These are phyloP conservation scores for Andrena haemorrhoa DNA, from an alignment of 2,888 invertebrate species.

Conservation along the genomic window DNA sequence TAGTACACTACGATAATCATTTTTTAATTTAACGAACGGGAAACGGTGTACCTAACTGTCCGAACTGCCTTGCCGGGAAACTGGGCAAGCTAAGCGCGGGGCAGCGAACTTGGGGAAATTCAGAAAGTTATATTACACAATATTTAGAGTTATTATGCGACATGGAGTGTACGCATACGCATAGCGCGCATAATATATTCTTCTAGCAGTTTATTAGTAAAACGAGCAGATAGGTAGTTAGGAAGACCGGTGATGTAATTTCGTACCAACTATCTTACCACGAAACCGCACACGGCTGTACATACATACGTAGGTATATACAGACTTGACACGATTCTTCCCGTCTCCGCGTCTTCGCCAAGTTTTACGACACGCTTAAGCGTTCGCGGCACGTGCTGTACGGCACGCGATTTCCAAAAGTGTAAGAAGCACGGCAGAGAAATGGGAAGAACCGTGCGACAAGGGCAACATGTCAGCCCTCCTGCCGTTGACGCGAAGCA, in stretches of 20 bases:
- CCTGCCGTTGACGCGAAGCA: conserved; percentile 62
- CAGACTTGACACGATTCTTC: conserved; percentile 28
- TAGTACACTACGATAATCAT: conserved; percentile 46
- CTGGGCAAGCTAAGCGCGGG: neutral
- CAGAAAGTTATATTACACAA: conserved; percentile 25
- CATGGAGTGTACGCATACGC: conserved; percentile 53
- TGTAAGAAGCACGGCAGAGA: neutral
- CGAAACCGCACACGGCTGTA: conserved; percentile 19
- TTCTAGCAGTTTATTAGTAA: conserved; percentile 77
- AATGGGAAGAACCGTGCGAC: conserved; percentile 31
- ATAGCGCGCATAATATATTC: conserved; percentile 76
- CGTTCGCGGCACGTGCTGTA: neutral
- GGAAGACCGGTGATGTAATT: conserved; percentile 44
- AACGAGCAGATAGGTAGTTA: conserved; percentile 36
- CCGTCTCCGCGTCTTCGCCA: neutral
- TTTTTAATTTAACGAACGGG: conserved; percentile 20
- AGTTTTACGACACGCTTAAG: neutral
- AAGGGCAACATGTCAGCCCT: conserved; percentile 44
- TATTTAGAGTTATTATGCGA: conserved; percentile 46
- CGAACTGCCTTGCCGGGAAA: conserved; percentile 44
- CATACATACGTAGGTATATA: neutral
- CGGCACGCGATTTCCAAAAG: neutral
- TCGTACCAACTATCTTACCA: conserved; percentile 42
- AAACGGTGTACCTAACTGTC: conserved; percentile 44
- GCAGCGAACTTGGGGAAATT: conserved; percentile 7